phyloP scores from a whole-genome alignment of 2,888 invertebrate genomes.

The Nezara viridula region DNA sequence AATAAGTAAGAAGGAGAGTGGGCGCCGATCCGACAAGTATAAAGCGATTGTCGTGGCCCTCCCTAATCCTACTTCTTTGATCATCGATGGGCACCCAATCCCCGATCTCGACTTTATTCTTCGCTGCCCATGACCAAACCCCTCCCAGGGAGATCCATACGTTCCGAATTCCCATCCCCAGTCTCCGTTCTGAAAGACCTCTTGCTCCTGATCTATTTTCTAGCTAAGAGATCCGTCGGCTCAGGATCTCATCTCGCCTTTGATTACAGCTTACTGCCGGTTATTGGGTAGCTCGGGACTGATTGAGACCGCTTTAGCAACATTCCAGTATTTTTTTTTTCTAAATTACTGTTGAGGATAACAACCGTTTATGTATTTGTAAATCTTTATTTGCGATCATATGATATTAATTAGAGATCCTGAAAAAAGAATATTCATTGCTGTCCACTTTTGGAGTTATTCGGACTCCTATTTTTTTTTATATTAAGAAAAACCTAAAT shows the following conservation, averaged over 20 bases:
- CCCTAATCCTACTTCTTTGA: background rate
- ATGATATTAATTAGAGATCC: no score
- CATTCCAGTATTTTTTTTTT: background rate
- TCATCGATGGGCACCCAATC: background rate
- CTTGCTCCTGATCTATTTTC: background rate
- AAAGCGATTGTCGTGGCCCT: background rate
- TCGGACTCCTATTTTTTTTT: no score
- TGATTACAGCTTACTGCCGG: background rate
- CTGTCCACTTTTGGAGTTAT: no score
- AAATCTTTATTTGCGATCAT: no score
- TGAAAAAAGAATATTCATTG: no score
- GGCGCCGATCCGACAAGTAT: background rate
- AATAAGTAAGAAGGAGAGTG: background rate
- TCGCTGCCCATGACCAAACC: background rate
- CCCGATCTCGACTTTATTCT: conserved; percentile 6
- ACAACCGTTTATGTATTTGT: no score
- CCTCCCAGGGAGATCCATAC: background rate
- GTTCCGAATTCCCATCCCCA: background rate
- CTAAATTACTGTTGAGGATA: background rate
- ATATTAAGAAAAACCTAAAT: no score
- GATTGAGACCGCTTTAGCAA: background rate
- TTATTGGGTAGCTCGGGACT: background rate
- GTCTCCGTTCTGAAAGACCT: background rate
- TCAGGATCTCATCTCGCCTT: background rate
- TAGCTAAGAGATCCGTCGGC: background rate